phyloP scores from a whole-genome alignment of 2,888 invertebrate species.

The Anagyrus pseudococci region DNA sequence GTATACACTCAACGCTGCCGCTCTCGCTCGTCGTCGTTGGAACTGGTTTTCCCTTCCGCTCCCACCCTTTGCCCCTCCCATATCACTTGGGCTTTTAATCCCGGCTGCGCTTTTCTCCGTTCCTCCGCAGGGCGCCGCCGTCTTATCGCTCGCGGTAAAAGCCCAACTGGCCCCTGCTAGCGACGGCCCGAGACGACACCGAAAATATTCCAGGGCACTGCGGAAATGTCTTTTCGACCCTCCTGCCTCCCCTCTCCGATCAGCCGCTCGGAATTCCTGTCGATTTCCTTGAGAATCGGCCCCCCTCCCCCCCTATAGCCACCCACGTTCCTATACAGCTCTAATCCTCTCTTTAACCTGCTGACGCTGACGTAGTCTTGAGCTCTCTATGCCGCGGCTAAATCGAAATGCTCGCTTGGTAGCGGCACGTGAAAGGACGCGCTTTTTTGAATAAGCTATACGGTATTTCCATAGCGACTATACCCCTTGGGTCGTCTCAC shows the following conservation, averaged over 20 bases:
- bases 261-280: background rate
- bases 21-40: constrained; percentile 31
- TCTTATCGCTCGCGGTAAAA: constrained; percentile 12
- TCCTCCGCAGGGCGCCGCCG: background rate
- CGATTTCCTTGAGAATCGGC: background rate
- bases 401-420: too few species aligned
- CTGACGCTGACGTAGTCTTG: too few species aligned
- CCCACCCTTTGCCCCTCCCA: background rate
- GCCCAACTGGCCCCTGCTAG: background rate
- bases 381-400: background rate
- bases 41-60: constrained; percentile 39
- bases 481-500: too few species aligned
- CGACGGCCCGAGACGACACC: background rate
- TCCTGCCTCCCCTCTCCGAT: background rate
- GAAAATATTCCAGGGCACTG: constrained; percentile 21
- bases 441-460: too few species aligned
- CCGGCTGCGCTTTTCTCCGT: too few species aligned
- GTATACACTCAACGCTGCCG: constrained; percentile 26
- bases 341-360: too few species aligned
- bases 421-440: too few species aligned
- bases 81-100: constrained; percentile 11
- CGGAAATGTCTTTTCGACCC: constrained; percentile 20
- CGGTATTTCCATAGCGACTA: too few species aligned
- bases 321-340: too few species aligned
- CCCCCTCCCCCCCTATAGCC: background rate